Evolutionary conservation across 2,797 vertebrate genomes (phyloP).

Genomic region (Acipenser ruthenus): DNA sequence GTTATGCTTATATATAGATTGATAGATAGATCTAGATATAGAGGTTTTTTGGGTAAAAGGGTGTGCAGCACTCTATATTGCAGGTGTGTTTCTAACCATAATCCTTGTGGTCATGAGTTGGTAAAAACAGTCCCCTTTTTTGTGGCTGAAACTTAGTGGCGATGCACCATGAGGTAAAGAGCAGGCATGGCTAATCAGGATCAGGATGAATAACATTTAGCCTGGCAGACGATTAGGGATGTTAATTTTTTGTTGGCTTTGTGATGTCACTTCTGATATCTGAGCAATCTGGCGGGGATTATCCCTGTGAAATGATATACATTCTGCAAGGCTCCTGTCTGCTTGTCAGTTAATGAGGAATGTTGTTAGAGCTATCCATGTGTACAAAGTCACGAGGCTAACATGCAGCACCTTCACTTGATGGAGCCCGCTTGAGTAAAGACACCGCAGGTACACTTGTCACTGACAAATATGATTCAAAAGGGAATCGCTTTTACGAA

Average conservation of each 20-base stretch:
- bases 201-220: slow-evolving; percentile 72
- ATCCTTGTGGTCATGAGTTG: no score
- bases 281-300: slow-evolving; percentile 55
- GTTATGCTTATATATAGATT: no score
- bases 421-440: slow-evolving; percentile 49
- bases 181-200: slow-evolving; percentile 63
- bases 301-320: slow-evolving; percentile 52
- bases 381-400: slow-evolving; percentile 57
- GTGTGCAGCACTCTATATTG: no score
- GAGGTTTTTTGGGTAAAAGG: no score
- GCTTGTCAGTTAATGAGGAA: slow-evolving; percentile 70
- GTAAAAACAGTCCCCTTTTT: slow-evolving; percentile 51
- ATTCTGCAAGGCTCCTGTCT: slow-evolving; percentile 58
- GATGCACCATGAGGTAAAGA: slow-evolving; percentile 41
- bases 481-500: slow-evolving; percentile 20
- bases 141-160: slow-evolving; percentile 45
- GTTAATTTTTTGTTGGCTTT: slow-evolving; percentile 56
- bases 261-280: slow-evolving; percentile 61
- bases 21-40: no score
- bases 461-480: slow-evolving; percentile 63
- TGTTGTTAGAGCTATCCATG: slow-evolving; percentile 66
- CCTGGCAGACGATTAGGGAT: slow-evolving; percentile 67
- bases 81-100: no score
- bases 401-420: slow-evolving; percentile 63
- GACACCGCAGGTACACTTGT: slow-evolving; percentile 46